Evolutionary conservation across 2,888 invertebrate species (phyloP).

Genomic region (Athrips mouffetella): DNA sequence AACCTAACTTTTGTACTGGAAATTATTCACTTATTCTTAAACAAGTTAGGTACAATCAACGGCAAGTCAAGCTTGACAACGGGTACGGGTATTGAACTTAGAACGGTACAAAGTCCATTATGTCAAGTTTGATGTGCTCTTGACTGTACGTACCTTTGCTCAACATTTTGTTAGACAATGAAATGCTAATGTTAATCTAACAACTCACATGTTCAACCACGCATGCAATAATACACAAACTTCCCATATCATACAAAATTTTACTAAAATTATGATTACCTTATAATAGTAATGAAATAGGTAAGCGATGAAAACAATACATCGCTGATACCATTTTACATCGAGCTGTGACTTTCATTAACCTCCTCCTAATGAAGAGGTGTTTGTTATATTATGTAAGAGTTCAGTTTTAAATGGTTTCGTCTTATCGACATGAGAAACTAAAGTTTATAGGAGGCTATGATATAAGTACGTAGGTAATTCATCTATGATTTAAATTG

Average conservation of each 20-base stretch:
- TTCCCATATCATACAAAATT: conserved; percentile 33
- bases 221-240: conserved; percentile 18
- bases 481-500: not conserved
- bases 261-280: conserved; percentile 35
- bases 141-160: too few species aligned
- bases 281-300: conserved; percentile 43
- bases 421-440: conserved; percentile 7
- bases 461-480: not conserved
- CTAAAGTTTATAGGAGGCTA: not conserved
- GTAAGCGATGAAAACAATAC: conserved; percentile 34
- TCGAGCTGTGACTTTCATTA: not conserved
- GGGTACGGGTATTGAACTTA: too few species aligned
- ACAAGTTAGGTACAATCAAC: too few species aligned
- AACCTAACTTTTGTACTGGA: too few species aligned
- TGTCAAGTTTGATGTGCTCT: too few species aligned
- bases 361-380: not conserved
- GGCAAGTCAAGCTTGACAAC: too few species aligned
- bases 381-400: not conserved
- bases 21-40: too few species aligned
- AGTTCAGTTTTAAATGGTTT: not conserved
- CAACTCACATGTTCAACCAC: conserved; percentile 23
- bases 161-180: conserved; percentile 10
- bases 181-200: conserved; percentile 7
- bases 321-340: conserved; percentile 7
- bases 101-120: too few species aligned